phyloP scores from a whole-genome alignment of 2,113 vertebrate species.

The Menidia beryllina region DNA sequence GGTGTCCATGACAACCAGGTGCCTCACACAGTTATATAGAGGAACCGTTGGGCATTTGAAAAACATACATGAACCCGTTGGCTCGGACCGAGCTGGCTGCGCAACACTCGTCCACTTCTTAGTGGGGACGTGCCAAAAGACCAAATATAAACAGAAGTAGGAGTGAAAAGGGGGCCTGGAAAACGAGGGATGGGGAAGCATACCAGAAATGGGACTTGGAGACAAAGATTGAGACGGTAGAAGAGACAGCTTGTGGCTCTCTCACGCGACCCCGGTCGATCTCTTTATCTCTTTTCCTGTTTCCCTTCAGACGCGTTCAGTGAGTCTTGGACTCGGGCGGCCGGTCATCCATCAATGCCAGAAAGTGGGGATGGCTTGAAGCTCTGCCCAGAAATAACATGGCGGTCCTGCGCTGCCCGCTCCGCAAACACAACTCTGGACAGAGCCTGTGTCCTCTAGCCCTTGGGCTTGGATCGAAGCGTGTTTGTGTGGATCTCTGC shows the following conservation, averaged over 20 bases:
- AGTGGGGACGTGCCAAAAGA: constrained; percentile 36
- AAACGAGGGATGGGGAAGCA: background rate
- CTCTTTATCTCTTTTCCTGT: constrained; percentile 52
- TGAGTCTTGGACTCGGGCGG: constrained; percentile 46
- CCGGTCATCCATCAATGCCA: constrained; percentile 66
- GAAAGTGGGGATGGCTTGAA: constrained; percentile 44
- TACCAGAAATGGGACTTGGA: background rate
- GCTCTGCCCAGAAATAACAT: constrained; percentile 70
- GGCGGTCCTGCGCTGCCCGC: constrained; percentile 54
- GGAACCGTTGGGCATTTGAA: constrained; percentile 50
- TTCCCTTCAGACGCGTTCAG: constrained; percentile 50
- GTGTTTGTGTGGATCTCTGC: too few relatives aligned
- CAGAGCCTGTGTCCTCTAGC: constrained; percentile 56
- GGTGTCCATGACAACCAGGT: constrained; percentile 66
- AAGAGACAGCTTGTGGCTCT: constrained; percentile 18
- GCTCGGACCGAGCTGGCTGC: constrained; percentile 39
- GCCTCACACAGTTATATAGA: constrained; percentile 46
- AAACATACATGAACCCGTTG: constrained; percentile 62
- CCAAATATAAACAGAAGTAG: constrained; percentile 33
- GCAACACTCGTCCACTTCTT: constrained; percentile 25
- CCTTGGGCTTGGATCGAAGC: constrained; percentile 54
- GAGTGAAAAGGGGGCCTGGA: constrained; percentile 2
- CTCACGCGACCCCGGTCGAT: constrained; percentile 36
- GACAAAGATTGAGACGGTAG: constrained; percentile 17
- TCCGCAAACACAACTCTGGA: constrained; percentile 59